Base-by-base conservation (phyloP, 92 coral and sea anemone genomes). In the Phenganax subtilis region DNA sequence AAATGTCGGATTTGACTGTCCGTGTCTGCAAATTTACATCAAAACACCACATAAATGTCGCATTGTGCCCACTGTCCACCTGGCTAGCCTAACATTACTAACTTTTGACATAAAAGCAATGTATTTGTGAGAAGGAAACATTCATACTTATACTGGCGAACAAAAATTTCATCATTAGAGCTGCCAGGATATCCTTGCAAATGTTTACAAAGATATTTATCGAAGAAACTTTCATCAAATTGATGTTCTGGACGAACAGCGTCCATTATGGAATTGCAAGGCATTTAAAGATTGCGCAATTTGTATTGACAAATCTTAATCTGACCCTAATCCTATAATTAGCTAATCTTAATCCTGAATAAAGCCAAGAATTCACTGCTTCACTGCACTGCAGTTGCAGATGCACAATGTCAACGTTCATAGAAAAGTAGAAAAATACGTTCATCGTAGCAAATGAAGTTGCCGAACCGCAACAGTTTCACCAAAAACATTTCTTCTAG, bases 1-100 rank as follows among this genome's bases (percentile, higher is more conserved):
- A 81, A 90, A 96, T 47, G 99, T 96, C 47, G 97, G 99, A 82
- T 96, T 96, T 3, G 99, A 96, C 84, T 96, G 99, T 10, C 99
- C 99, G 73, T 89, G 84, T 28, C 99, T 96, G 69, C 51, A 69
- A 31, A 28, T 30, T 20, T 71, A 72, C 29, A 60, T 11, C 44
- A 76, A 55, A 44, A 17, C 51, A 61, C 47, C 52, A 37, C 52
- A 1, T 27, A 54, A 27, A 63, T 20, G 25, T 20, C 25, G 25
- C 25, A 20, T 1, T 37, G 47, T 37, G 47, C 0, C 2, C 47
- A 37, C 47, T 37, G 47, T 37, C 47, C 47, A 37, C 47, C 47
- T 37, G 5, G 47, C 47, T 37, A 37, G 5, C 47, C 47, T 37
- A 37, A 37, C 47, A 1, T 37, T 37, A 37, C 47, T 37, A 37